These are phyloP conservation scores for Pterocles burchelli DNA, from an alignment of 2,113 vertebrate species.

Conservation along the genomic window DNA sequence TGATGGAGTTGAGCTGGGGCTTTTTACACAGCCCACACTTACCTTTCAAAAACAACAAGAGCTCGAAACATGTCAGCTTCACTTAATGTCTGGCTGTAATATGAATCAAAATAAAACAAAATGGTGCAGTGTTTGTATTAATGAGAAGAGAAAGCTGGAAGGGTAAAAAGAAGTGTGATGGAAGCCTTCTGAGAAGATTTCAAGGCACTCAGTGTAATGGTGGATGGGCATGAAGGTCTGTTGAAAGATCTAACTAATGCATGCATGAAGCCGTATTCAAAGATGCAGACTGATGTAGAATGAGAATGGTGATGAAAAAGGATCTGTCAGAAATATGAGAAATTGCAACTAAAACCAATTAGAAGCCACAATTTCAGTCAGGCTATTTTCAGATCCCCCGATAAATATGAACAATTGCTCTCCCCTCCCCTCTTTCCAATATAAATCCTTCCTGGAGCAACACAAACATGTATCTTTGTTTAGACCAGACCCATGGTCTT, in stretches of 20 bases:
- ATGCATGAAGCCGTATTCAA: not conserved
- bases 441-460: not conserved
- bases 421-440: not conserved
- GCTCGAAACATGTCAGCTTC: not conserved
- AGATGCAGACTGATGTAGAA: not conserved
- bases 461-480: not conserved
- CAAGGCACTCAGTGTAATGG: accelerated
- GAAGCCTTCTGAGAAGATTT: not conserved
- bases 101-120: not conserved
- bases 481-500: not conserved
- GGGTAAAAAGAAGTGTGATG: not conserved
- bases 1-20: not conserved
- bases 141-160: not conserved
- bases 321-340: not conserved
- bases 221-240: not conserved
- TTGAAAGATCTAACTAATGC: not conserved
- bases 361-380: not conserved
- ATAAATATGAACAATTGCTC: not conserved
- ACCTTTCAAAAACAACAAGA: not conserved
- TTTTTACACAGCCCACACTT: not conserved
- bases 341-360: not conserved
- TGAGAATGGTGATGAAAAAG: not conserved
- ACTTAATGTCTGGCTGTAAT: not conserved
- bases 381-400: not conserved
- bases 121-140: not conserved